phyloP scores from a whole-genome alignment of 2,113 vertebrate genomes.

The Albula goreensis region DNA sequence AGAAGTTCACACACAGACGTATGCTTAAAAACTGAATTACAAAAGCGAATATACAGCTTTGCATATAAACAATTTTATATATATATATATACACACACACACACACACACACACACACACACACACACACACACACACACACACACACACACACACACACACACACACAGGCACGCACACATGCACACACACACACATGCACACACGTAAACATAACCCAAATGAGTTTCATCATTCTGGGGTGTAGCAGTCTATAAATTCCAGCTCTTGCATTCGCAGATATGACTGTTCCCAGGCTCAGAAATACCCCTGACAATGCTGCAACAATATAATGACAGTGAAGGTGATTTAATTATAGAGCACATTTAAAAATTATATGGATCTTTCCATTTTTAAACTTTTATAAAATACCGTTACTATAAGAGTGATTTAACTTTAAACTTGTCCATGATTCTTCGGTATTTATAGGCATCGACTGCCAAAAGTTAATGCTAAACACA shows the following conservation, averaged over 20 bases:
- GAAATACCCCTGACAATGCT: background rate
- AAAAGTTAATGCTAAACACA: constrained; percentile 13
- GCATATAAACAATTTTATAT: too few species aligned
- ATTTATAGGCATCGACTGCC: constrained; percentile 50
- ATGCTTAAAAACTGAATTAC: background rate
- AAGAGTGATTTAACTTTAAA: background rate
- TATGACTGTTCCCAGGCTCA: background rate
- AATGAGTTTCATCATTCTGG: background rate
- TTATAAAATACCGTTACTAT: background rate
- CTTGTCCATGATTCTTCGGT: constrained; percentile 59
- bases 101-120: background rate
- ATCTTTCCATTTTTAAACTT: background rate
- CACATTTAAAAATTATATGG: background rate
- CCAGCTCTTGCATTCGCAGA: background rate
- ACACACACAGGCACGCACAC: too few species aligned
- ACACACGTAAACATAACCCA: background rate
- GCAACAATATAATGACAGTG: background rate
- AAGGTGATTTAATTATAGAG: background rate
- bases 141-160: background rate
- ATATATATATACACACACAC: background rate
- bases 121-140: background rate
- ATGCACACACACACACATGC: background rate
- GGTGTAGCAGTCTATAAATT: background rate
- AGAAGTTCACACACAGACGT: too few species aligned
- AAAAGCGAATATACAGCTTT: background rate